A percentile compares a stretch with the other conserved stretches of the same genome.
Conservation (phyloP, 2,888 invertebrate genomes). For the Eueremaeus valkanovi region DNA sequence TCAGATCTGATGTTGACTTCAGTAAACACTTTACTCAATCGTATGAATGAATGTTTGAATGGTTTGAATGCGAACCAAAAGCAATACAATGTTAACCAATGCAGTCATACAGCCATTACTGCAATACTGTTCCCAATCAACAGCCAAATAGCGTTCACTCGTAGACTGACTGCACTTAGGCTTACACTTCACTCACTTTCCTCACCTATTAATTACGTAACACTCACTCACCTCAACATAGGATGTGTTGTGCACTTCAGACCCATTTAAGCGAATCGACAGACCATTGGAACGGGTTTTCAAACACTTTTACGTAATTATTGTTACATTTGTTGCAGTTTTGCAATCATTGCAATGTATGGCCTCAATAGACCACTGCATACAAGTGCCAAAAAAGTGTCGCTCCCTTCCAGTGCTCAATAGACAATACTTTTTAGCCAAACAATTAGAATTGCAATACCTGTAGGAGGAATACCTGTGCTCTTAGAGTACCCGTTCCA, state of each 20-base stretch:
- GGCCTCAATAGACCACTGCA: background rate
- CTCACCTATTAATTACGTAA: slow-evolving; percentile 6
- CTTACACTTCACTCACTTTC: too few species aligned
- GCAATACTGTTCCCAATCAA: background rate
- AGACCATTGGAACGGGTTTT: too few species aligned
- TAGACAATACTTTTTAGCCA: background rate
- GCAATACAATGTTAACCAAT: background rate
- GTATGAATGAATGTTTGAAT: too few species aligned
- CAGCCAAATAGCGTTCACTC: too few species aligned
- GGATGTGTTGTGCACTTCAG: background rate
- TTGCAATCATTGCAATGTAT: background rate
- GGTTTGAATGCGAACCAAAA: too few species aligned
- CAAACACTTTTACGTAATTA: background rate
- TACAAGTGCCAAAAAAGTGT: slow-evolving; percentile 2
- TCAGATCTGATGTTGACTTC: too few species aligned
- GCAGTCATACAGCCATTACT: slow-evolving; percentile 21
- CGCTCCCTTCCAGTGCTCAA: slow-evolving; percentile 8
- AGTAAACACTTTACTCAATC: too few species aligned
- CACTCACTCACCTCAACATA: background rate
- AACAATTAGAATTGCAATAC: too few species aligned
- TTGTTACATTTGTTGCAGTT: background rate
- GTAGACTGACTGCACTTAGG: too few species aligned
- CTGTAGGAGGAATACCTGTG: too few species aligned
- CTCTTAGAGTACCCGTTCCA: background rate
- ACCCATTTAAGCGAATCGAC: background rate